These are phyloP conservation scores for Seira musarum DNA, from an alignment of 2,888 invertebrate genomes.

Conservation along the genomic window DNA sequence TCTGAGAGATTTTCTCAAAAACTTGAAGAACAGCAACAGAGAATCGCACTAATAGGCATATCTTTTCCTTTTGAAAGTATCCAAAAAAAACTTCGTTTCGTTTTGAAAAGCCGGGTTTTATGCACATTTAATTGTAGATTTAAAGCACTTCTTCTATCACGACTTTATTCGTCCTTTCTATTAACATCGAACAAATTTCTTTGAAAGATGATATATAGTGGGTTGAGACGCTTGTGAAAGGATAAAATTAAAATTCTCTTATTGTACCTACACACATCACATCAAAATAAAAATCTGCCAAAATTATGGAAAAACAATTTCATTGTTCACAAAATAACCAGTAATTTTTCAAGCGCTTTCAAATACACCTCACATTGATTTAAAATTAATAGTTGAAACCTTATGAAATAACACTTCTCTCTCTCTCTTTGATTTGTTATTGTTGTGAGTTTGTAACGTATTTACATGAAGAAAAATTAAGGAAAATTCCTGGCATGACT, in stretches of 20 bases:
- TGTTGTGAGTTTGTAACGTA: no score
- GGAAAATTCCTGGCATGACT: no score
- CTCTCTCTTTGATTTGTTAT: no score
- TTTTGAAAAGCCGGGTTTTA: not conserved
- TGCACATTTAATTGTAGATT: constrained; percentile 2
- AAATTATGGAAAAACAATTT: not conserved
- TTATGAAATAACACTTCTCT: no score
- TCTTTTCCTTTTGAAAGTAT: not conserved
- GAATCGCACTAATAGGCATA: not conserved
- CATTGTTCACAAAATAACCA: not conserved
- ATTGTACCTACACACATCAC: not conserved
- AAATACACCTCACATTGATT: no score
- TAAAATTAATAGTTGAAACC: no score
- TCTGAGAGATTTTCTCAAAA: not conserved
- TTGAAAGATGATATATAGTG: not conserved
- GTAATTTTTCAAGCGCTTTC: not conserved
- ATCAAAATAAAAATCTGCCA: no score
- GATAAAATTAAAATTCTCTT: not conserved
- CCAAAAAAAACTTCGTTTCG: not conserved
- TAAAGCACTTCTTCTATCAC: not conserved
- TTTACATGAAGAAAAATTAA: no score
- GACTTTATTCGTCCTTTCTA: not conserved
- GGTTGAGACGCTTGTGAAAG: not conserved
- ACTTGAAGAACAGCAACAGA: not conserved
- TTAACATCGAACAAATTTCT: not conserved